Evolutionary conservation across 2,797 vertebrate species (phyloP).

Genomic region (Enteromius paludinosus): DNA sequence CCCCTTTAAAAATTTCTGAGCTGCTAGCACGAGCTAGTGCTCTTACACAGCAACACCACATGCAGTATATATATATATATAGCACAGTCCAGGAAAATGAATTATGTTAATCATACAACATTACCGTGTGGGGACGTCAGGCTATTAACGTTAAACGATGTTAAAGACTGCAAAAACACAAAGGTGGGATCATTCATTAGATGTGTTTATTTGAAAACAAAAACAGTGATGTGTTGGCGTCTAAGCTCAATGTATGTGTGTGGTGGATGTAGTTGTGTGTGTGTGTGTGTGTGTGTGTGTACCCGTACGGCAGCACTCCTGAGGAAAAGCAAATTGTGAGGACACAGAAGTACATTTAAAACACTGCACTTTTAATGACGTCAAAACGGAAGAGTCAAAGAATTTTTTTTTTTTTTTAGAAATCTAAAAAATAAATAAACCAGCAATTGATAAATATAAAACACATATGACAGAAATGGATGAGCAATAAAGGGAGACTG

Average conservation of each 20-base stretch:
- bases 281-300: conserved; percentile 33
- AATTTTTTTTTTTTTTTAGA: conserved; percentile 37
- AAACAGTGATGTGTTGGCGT: conserved; percentile 24
- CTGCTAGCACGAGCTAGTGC: conserved; percentile 59
- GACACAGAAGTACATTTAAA: conserved; percentile 71
- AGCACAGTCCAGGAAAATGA: conserved; percentile 58
- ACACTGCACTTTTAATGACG: conserved; percentile 55
- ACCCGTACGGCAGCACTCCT: conserved; percentile 54
- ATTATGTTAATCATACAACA: conserved; percentile 59
- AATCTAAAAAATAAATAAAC: conserved; percentile 43
- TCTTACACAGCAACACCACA: conserved; percentile 63
- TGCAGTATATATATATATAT: conserved; percentile 53
- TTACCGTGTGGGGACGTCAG: conserved; percentile 62
- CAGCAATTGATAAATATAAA: conserved; percentile 43
- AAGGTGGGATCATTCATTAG: conserved; percentile 56
- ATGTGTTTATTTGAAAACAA: conserved; percentile 47
- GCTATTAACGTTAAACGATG: conserved; percentile 59
- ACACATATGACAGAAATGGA: conserved; percentile 38
- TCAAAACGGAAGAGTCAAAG: conserved; percentile 44
- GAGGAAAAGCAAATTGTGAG: conserved; percentile 79
- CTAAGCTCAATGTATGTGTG: conserved; percentile 31
- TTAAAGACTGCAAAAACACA: conserved; percentile 62
- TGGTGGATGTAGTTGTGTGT: conserved; percentile 4
- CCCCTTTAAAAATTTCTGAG: conserved; percentile 64
- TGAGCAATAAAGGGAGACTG: conserved; percentile 60